A percentile compares a stretch with the other conserved stretches of the same genome.
These are phyloP conservation scores for Hydrolagus colliei DNA, from an alignment of 2,797 vertebrate genomes.

Conservation along the genomic window DNA sequence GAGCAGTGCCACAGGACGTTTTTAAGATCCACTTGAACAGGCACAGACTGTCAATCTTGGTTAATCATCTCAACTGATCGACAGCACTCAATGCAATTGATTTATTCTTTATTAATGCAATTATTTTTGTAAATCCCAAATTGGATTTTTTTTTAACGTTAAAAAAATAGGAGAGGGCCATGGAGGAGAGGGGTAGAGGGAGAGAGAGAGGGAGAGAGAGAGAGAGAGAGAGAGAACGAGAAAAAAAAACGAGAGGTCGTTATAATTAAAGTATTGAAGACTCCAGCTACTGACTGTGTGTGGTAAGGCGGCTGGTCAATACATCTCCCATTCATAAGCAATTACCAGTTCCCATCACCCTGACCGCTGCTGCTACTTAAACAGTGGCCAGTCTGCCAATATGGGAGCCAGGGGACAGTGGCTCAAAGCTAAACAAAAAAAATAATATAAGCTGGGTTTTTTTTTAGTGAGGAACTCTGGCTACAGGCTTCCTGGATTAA, in stretches of 20 bases:
- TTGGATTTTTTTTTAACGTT: neutral
- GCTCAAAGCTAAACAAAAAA: constrained; percentile 30
- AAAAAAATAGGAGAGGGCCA: neutral
- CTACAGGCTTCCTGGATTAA: constrained; percentile 29
- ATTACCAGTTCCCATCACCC: constrained; percentile 6
- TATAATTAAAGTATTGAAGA: constrained; percentile 19
- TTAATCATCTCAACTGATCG: no score
- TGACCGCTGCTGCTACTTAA: constrained; percentile 22
- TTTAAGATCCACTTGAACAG: no score
- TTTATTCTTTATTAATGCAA: no score
- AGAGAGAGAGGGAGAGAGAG: no score
- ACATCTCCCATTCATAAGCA: neutral
- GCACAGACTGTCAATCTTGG: no score
- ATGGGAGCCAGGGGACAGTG: constrained; percentile 22
- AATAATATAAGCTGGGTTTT: constrained; percentile 27
- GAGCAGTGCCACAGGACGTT: no score
- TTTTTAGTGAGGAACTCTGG: constrained; percentile 25
- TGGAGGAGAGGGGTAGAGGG: neutral
- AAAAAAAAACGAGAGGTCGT: neutral
- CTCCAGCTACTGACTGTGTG: constrained; percentile 17
- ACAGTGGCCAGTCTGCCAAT: constrained; percentile 28
- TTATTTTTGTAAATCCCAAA: no score
- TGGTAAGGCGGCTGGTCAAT: neutral
- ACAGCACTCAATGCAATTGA: no score
- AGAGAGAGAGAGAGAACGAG: no score